Conservation (phyloP, 2,113 vertebrate species). For the Antechinus stuartii region DNA sequence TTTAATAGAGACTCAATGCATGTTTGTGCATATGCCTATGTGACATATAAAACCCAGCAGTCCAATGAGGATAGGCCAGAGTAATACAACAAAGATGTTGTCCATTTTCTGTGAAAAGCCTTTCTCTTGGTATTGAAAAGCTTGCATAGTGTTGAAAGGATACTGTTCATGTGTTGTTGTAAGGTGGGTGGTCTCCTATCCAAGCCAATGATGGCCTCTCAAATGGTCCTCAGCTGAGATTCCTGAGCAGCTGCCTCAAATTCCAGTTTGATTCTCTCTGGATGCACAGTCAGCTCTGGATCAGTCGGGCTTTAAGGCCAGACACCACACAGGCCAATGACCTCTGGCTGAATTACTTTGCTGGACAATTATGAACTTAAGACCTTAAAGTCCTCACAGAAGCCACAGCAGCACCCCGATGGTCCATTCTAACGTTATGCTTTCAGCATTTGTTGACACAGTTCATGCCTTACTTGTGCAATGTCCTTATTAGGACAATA, state of each 20-base stretch:
- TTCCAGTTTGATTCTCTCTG: not conserved
- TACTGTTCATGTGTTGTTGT: not conserved
- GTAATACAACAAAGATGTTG: not conserved
- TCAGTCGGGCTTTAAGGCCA: not conserved
- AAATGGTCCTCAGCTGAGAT: not conserved
- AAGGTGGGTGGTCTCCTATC: not conserved
- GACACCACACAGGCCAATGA: not conserved
- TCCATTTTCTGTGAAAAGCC: not conserved
- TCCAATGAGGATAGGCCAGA: not conserved
- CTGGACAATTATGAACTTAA: not conserved
- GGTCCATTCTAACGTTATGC: not conserved
- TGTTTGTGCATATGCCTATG: not conserved
- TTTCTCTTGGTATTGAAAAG: not conserved
- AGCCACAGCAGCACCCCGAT: not conserved
- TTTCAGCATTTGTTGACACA: not conserved
- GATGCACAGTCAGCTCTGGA: not conserved
- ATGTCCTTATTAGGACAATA: not conserved
- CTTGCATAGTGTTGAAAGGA: not conserved
- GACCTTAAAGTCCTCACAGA: not conserved
- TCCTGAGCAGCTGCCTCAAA: conserved; percentile 5
- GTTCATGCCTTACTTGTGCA: not conserved
- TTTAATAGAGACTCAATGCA: not conserved
- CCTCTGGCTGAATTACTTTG: not conserved
- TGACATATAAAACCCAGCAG: not conserved
- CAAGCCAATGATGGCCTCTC: not conserved